Conservation (phyloP, 2,888 invertebrate genomes). For the Catonia carolina region DNA sequence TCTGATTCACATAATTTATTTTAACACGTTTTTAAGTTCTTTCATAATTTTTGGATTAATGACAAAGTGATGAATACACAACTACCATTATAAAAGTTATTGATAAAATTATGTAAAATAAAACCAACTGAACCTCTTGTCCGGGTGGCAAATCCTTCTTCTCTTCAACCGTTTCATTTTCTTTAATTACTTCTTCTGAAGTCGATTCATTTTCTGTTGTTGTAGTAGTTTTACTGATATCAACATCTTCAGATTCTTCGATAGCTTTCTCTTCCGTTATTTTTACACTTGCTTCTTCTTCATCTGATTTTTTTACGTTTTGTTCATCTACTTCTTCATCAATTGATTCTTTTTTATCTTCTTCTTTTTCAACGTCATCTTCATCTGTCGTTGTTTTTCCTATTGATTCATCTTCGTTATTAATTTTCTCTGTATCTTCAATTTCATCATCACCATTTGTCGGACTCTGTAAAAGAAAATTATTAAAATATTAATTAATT, state of each 20-base stretch:
- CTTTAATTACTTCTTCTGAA: conserved; percentile 16
- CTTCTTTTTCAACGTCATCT: neutral
- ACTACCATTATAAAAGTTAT: too few relatives aligned
- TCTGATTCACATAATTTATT: too few relatives aligned
- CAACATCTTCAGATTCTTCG: neutral
- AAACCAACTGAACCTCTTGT: conserved; percentile 3
- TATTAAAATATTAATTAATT: too few relatives aligned
- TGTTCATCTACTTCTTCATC: conserved; percentile 37
- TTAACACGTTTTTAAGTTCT: too few relatives aligned
- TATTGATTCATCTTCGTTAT: too few relatives aligned
- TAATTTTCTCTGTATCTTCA: too few relatives aligned
- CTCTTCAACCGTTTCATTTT: conserved; percentile 24
- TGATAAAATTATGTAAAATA: too few relatives aligned
- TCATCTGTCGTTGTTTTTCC: too few relatives aligned
- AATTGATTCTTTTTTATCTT: conserved; percentile 15
- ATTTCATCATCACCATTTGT: too few relatives aligned
- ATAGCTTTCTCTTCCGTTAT: conserved; percentile 1
- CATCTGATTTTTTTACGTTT: neutral
- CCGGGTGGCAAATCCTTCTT: conserved; percentile 14
- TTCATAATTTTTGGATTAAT: too few relatives aligned
- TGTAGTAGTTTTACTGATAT: neutral
- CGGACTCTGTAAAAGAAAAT: too few relatives aligned
- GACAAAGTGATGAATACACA: too few relatives aligned
- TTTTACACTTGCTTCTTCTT: neutral
- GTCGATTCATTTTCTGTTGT: neutral